Evolutionary conservation across 2,113 vertebrate genomes (phyloP).

Genomic region (Cichladusa arquata): DNA sequence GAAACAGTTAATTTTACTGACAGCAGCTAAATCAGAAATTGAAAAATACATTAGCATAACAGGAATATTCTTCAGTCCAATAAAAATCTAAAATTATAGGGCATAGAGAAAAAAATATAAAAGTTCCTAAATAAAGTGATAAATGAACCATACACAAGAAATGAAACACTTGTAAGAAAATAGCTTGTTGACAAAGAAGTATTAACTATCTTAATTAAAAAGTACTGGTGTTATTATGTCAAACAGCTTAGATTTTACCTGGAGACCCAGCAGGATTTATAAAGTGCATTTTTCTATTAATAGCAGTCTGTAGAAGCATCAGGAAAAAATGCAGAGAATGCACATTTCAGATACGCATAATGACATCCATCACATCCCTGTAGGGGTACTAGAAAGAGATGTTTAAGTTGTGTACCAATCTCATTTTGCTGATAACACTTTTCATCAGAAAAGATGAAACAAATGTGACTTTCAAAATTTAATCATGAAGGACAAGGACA

Average conservation of each 20-base stretch:
- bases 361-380: constrained; percentile 36
- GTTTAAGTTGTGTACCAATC: constrained; percentile 43
- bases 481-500: constrained; percentile 62
- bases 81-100: neutral
- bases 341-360: constrained; percentile 5
- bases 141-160: neutral
- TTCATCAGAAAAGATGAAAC: constrained; percentile 52
- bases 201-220: constrained; percentile 49
- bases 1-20: neutral
- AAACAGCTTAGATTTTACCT: constrained; percentile 14
- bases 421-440: constrained; percentile 59
- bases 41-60: neutral
- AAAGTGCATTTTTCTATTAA: constrained; percentile 37
- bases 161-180: neutral
- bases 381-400: constrained; percentile 38
- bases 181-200: neutral
- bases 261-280: neutral
- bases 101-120: neutral
- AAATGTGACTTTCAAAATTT: constrained; percentile 62
- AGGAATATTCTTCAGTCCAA: neutral
- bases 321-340: constrained; percentile 46
- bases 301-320: neutral
- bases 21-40: neutral
- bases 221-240: neutral
- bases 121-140: neutral